Evolutionary conservation across 2,113 vertebrate genomes (phyloP).

Genomic region (Percopsis transmontana): DNA sequence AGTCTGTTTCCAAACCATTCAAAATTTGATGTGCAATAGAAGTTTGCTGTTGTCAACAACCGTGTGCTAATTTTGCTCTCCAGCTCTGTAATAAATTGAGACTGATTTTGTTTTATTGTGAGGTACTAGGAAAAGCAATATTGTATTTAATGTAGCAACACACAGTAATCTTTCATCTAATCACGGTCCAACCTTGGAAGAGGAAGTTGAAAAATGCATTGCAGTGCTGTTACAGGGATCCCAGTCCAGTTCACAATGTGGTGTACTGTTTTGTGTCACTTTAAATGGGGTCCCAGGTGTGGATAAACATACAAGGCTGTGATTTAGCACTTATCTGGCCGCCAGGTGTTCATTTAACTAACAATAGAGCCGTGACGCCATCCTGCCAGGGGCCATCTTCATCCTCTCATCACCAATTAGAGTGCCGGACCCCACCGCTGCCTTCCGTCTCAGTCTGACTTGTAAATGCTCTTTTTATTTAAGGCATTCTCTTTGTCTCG

Average conservation of each 20-base stretch:
- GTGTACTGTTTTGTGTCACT: conserved; percentile 59
- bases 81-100: conserved; percentile 2
- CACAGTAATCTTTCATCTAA: conserved; percentile 8
- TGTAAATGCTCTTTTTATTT: conserved; percentile 83
- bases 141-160: conserved; percentile 4
- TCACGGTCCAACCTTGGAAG: background rate
- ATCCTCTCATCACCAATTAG: conserved; percentile 68
- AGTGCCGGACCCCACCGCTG: conserved; percentile 48
- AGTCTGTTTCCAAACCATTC: too few species aligned
- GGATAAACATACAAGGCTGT: conserved; percentile 46
- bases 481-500: conserved; percentile 74
- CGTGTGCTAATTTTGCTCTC: background rate
- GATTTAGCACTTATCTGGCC: conserved; percentile 74
- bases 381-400: conserved; percentile 43
- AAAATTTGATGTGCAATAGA: too few species aligned
- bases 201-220: background rate
- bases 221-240: conserved; percentile 29
- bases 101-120: conserved; percentile 7
- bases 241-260: conserved; percentile 37
- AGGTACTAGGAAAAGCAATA: conserved; percentile 9
- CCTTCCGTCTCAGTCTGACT: conserved; percentile 65
- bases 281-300: conserved; percentile 60
- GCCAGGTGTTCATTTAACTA: conserved; percentile 84
- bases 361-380: conserved; percentile 77
- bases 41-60: too few species aligned